Percentiles rank a stretch among this genome's conserved stretches.
Evolutionary conservation across 2,113 vertebrate genomes (phyloP).

Genomic region (Aix galericulata): DNA sequence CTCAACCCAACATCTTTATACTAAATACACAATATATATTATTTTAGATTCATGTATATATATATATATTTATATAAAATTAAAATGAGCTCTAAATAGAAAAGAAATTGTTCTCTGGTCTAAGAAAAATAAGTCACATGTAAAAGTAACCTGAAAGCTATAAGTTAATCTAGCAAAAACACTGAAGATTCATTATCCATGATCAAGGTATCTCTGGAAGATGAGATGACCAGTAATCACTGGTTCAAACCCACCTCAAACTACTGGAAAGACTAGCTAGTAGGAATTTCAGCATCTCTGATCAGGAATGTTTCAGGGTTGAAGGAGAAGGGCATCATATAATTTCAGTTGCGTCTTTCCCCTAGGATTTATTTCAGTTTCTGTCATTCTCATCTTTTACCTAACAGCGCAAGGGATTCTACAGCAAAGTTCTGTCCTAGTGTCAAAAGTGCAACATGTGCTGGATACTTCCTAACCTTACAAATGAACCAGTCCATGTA

Average conservation of each 20-base stretch:
- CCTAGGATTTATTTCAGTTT: background rate
- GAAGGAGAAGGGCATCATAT: conserved; percentile 14
- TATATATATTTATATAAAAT: conserved; percentile 70
- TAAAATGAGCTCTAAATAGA: conserved; percentile 71
- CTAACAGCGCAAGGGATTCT: background rate
- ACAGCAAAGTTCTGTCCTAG: conserved; percentile 26
- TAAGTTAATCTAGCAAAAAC: conserved; percentile 48
- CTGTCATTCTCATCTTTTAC: conserved; percentile 21
- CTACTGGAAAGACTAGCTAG: background rate
- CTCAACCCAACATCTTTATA: conserved; percentile 76
- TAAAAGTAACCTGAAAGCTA: conserved; percentile 56
- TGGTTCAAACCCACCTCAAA: background rate
- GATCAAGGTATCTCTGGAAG: conserved; percentile 18
- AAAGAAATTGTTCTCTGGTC: conserved; percentile 67
- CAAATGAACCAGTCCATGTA: conserved; percentile 7
- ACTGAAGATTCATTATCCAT: background rate
- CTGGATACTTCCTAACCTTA: conserved; percentile 34
- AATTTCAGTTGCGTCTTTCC: conserved; percentile 26
- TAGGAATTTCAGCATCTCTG: conserved; percentile 44
- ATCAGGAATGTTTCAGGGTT: conserved; percentile 18
- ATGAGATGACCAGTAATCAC: background rate
- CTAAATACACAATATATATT: conserved; percentile 76
- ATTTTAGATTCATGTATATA: conserved; percentile 64
- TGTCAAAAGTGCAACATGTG: conserved; percentile 47
- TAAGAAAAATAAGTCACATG: conserved; percentile 67